Evolutionary conservation across 2,113 vertebrate species (phyloP).

Genomic region (Neotragus moschatus): DNA sequence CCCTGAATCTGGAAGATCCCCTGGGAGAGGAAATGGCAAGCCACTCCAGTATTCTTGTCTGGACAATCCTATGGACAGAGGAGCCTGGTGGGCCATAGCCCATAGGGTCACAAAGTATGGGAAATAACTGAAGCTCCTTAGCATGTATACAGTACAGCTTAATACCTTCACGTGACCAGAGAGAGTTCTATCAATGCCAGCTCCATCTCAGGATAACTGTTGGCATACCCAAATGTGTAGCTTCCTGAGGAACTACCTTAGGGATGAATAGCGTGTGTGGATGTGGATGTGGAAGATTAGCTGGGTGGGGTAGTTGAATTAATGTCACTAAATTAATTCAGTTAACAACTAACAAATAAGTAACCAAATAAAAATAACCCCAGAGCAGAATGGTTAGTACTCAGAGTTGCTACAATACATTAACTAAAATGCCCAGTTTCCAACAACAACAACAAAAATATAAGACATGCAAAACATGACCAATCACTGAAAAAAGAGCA

Average conservation of each 20-base stretch:
- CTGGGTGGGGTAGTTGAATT: neutral
- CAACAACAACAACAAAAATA: neutral
- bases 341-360: neutral
- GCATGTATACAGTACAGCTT: neutral
- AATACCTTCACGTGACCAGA: neutral
- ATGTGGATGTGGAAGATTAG: accelerated
- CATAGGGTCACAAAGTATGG: neutral
- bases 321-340: neutral
- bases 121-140: neutral
- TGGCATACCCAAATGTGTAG: neutral
- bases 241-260: neutral
- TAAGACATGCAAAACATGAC: neutral
- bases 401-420: neutral
- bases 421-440: neutral
- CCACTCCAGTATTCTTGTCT: neutral
- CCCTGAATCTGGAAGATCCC: neutral
- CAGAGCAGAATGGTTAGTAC: neutral
- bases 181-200: neutral
- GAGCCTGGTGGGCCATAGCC: neutral
- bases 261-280: neutral
- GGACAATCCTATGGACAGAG: neutral
- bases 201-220: neutral
- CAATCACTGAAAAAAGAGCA: neutral
- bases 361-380: neutral
- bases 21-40: neutral